Base-by-base conservation (phyloP, 2,888 invertebrate species). In the Formica aserva region DNA sequence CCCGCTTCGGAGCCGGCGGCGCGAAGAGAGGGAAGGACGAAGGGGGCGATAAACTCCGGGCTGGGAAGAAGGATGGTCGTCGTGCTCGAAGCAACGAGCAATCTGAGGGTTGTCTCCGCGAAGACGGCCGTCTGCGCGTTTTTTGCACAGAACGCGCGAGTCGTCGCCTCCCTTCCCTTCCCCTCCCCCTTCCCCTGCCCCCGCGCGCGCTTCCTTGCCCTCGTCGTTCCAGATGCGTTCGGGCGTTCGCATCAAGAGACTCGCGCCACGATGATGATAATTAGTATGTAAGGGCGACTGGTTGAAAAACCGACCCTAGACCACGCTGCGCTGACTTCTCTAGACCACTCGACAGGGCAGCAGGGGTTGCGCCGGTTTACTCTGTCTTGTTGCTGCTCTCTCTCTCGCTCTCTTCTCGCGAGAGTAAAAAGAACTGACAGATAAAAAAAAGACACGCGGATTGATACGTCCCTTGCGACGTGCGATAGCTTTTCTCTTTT, bases 201-300 rank as follows among this genome's bases (percentile, higher is more conserved):
- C 32, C 32, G 6, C 0, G 32, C 32, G 26, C 45, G 18, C 45
- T 67, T 26, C 26, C 45, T 29, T 35, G n/a, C 4, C 22, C 22
- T 15, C 55, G 9, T 48, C 22, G 22, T 18, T 57, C 57, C 74
- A 87, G 88, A 92, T 93, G 93, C 93, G 92, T 92, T 92, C 88
- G 91, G 91, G 93, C 94, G 91, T 94, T 93, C 92, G 91, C 90
- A 91, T 93, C 90, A 92, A 94, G 94, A 93, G 93, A 92, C 92
- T 92, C 6, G 86, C 35, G 26, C 26, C 90, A 90, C 88, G 92
- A 94, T 92, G 93, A 93, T 92, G 94, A 94, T 94, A 94, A 94
- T 94, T 94, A 94, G 94, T 93, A 91, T 89, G 92, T 91, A 92
- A 93, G 93, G 88, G 92, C 45, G 74, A 91, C 85, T 91, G 90